phyloP scores from a whole-genome alignment of 1,140 invertebrate genomes.

The Brachionus plicatilis region DNA sequence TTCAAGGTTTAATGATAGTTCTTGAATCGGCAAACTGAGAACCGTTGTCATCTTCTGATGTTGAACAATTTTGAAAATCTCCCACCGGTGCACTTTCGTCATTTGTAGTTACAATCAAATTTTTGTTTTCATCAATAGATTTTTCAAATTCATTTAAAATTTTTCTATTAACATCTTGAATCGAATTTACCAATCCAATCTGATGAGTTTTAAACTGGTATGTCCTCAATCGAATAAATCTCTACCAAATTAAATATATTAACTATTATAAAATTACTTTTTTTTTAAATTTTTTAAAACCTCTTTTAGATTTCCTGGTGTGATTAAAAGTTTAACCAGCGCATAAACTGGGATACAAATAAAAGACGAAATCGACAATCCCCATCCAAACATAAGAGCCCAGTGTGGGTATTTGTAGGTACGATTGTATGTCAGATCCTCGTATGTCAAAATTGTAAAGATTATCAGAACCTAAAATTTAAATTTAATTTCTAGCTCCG shows the following conservation, averaged over 20 bases:
- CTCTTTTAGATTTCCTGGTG: conserved; percentile 45
- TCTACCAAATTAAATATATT: background rate
- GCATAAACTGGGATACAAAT: conserved; percentile 46
- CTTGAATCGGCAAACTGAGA: conserved; percentile 13
- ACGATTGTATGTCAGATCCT: conserved; percentile 47
- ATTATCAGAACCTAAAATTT: conserved; percentile 67
- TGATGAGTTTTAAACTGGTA: background rate
- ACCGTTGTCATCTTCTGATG: conserved; percentile 10
- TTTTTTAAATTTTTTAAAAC: background rate
- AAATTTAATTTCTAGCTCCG: conserved; percentile 32
- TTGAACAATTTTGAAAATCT: conserved; percentile 28
- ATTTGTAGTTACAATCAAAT: conserved; percentile 10
- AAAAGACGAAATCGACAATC: conserved; percentile 46
- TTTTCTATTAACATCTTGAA: background rate
- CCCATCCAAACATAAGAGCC: conserved; percentile 49
- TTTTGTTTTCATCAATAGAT: conserved; percentile 15
- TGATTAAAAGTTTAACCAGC: conserved; percentile 43
- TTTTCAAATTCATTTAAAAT: background rate
- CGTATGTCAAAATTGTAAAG: conserved; percentile 76
- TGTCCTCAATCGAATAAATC: background rate
- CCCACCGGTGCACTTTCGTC: background rate
- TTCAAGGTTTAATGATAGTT: conserved; percentile 8
- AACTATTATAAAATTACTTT: background rate
- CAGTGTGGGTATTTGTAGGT: conserved; percentile 46
- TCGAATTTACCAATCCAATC: background rate